Evolutionary conservation across 1,140 invertebrate genomes (phyloP), one percentile per base, ranked within the genome.

Genomic region (Aporrectodea caliginosa): DNA sequence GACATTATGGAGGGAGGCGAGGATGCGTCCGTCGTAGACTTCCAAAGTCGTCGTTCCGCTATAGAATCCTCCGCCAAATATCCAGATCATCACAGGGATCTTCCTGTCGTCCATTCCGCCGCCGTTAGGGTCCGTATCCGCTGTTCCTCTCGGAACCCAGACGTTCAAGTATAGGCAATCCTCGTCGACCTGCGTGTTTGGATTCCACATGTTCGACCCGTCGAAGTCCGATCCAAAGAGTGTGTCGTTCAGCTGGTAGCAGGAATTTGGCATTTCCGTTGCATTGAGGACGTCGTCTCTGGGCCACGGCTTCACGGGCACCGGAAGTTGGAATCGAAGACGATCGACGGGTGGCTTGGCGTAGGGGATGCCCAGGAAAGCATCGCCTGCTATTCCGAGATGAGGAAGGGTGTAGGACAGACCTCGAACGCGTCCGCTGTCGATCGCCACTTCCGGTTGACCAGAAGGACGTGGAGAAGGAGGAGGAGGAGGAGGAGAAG

Each of bases 131-230:
- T 98, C 95, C n/a, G 95, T 93, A 79, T 94, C 92, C 84, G 93
- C 93, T 78, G 84, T 80, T 30, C 80, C 76, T 1, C 82, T 78
- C 6, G 78, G 78, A 16, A 79, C 78, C 32, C 27, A 79, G 43
- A 79, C 73, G 73, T 76, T 79, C 22, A 79, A 43, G 73, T 76
- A 79, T 16, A 79, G 73, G 34, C 78, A 79, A 35, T 79, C 78
- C 27, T 79, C 78, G 32, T 43, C 35, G 30, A 95, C 87, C 22
- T 29, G 0, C 69, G 95, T 98, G 85, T 98, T 98, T 30, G 96
- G 94, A 88, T 98, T 98, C 97, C 97, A 99, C 92, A 98, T 96
- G 78, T 92, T 92, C 2, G 95, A 92, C n/a, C 96, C 97, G 1
- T 92, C 89, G 87, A 98, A 98, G 22, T 88, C 82, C 86, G 95